A percentile compares a stretch with the other conserved stretches of the same genome.
These are phyloP conservation scores for Theristicus caerulescens DNA, from an alignment of 2,113 vertebrate genomes.

Conservation along the genomic window DNA sequence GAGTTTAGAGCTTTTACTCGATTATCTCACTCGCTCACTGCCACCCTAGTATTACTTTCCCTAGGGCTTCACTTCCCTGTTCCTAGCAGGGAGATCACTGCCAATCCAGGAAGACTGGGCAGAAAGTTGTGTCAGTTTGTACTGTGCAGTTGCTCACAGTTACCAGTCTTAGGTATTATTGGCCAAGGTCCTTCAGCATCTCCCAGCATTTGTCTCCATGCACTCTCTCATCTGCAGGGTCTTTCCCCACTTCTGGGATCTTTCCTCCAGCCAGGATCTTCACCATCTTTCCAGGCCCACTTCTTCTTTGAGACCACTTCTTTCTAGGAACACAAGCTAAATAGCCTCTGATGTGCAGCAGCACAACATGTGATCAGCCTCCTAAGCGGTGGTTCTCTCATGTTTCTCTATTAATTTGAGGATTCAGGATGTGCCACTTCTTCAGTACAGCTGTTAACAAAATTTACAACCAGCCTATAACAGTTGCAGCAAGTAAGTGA, in stretches of 20 bases:
- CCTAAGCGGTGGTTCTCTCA: neutral
- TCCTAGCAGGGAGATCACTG: neutral
- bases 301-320: neutral
- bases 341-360: neutral
- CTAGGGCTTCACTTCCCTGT: neutral
- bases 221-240: neutral
- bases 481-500: neutral
- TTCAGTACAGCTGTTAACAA: neutral
- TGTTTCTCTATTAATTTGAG: neutral
- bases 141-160: neutral
- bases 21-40: accelerated
- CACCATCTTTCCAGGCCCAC: neutral
- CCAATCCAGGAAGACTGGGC: neutral
- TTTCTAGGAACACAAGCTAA: neutral
- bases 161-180: neutral
- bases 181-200: neutral
- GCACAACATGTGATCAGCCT: neutral
- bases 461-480: neutral
- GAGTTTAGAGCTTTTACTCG: neutral
- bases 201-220: neutral
- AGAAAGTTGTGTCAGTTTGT: neutral
- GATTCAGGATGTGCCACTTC: neutral
- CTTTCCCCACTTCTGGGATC: neutral
- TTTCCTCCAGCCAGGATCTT: neutral
- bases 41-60: neutral